These are phyloP conservation scores for Spilogale gracilis DNA, from an alignment of 2,113 vertebrate genomes.

Conservation along the genomic window DNA sequence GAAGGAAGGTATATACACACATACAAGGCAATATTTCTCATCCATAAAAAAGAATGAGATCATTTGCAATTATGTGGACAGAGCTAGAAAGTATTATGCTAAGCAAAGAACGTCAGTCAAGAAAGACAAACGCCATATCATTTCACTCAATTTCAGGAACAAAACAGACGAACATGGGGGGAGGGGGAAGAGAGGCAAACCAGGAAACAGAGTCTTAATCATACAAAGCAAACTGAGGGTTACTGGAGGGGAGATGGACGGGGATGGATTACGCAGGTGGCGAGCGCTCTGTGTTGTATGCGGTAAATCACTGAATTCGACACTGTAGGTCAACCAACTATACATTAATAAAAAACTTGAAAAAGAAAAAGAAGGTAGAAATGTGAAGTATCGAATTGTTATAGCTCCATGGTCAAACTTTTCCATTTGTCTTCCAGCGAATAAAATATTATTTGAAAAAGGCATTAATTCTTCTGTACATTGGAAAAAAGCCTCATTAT, in stretches of 20 bases:
- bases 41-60: background rate
- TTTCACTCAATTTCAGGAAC: background rate
- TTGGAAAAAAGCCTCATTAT: constrained; percentile 71
- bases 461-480: constrained; percentile 75
- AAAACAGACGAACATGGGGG: background rate
- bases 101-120: background rate
- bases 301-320: background rate
- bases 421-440: constrained; percentile 50
- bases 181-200: background rate
- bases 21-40: background rate
- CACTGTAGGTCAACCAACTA: background rate
- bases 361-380: background rate
- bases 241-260: background rate
- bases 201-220: background rate
- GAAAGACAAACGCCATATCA: background rate
- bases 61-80: background rate
- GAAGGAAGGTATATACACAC: background rate
- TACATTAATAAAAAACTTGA: background rate
- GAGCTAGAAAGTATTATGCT: background rate
- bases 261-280: background rate
- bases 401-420: constrained; percentile 40
- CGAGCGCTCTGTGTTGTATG: background rate
- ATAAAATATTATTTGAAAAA: constrained; percentile 78
- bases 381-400: background rate
- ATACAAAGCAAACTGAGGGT: background rate